Percentiles rank a stretch among this genome's conserved stretches.
phyloP scores from a whole-genome alignment of 2,797 vertebrate genomes.

The Lutjanus argentimaculatus region DNA sequence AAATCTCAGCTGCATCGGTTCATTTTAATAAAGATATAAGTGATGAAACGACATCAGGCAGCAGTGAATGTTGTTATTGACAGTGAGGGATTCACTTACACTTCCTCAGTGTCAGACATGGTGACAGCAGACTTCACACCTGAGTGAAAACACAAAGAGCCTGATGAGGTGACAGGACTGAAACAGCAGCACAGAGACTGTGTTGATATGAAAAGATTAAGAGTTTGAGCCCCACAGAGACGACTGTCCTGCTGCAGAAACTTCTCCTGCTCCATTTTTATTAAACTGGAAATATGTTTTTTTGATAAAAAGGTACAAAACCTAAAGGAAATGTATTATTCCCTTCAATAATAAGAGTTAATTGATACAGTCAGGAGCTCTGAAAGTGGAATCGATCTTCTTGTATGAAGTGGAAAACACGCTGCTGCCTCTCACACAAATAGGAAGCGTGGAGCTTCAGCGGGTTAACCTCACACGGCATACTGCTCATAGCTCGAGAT shows the following conservation, averaged over 20 bases:
- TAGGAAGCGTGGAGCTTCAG: too few relatives aligned
- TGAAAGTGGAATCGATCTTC: too few relatives aligned
- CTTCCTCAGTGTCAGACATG: conserved; percentile 96
- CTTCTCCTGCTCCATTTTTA: too few relatives aligned
- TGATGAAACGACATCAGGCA: not conserved
- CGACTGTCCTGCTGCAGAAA: conserved; percentile 3
- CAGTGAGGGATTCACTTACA: conserved; percentile 86
- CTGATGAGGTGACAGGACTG: conserved; percentile 1
- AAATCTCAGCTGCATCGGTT: not conserved
- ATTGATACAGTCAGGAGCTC: too few relatives aligned
- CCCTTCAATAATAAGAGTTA: too few relatives aligned
- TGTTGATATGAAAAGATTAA: not conserved
- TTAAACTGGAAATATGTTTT: too few relatives aligned
- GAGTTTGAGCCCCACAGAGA: conserved; percentile 18
- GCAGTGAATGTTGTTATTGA: not conserved
- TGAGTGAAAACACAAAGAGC: conserved; percentile 63
- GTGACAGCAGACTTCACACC: conserved; percentile 82
- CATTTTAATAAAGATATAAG: not conserved
- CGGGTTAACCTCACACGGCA: too few relatives aligned
- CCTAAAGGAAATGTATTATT: too few relatives aligned
- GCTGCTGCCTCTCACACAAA: too few relatives aligned
- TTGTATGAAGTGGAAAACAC: too few relatives aligned
- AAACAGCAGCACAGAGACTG: not conserved
- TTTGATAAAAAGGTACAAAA: too few relatives aligned
- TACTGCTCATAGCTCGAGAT: too few relatives aligned